phyloP scores from a whole-genome alignment of 2,113 vertebrate genomes.

The Bagarius yarrelli region DNA sequence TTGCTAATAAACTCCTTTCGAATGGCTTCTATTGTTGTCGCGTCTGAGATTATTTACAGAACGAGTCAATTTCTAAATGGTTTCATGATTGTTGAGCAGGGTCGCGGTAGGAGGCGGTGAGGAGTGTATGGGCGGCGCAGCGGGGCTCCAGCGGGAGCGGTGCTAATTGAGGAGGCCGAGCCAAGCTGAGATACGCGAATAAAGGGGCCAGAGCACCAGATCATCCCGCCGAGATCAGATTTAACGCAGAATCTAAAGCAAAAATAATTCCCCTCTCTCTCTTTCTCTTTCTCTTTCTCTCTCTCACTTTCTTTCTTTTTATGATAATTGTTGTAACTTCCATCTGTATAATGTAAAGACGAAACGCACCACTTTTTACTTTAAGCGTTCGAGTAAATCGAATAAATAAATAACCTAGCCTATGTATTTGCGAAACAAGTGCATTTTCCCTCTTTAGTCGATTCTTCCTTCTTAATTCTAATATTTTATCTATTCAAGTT shows the following conservation, averaged over 20 bases:
- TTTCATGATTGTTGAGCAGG: slow-evolving; percentile 61
- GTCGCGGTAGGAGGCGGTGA: slow-evolving; percentile 66
- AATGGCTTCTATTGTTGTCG: slow-evolving; percentile 66
- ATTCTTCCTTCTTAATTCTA: neutral
- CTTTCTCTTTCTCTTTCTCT: slow-evolving; percentile 32
- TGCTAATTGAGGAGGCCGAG: slow-evolving; percentile 62
- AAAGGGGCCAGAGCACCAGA: slow-evolving; percentile 43
- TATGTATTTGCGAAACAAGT: neutral
- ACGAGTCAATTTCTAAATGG: slow-evolving; percentile 66
- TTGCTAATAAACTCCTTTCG: slow-evolving; percentile 72
- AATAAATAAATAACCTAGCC: neutral
- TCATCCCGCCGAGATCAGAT: slow-evolving; percentile 42
- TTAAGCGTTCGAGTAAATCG: too few species aligned
- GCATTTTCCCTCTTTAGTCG: too few species aligned
- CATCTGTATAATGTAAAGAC: neutral
- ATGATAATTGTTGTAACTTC: too few species aligned
- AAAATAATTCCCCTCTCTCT: slow-evolving; percentile 34
- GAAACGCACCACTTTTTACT: neutral
- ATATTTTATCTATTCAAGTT: too few species aligned
- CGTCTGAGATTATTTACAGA: slow-evolving; percentile 75
- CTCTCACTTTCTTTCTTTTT: slow-evolving; percentile 3
- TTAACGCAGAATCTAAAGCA: slow-evolving; percentile 42
- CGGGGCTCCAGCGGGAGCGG: slow-evolving; percentile 55
- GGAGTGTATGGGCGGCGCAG: slow-evolving; percentile 58
- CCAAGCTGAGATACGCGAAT: slow-evolving; percentile 45